Percentiles rank a stretch among this genome's conserved stretches.
Evolutionary conservation across 1,140 invertebrate genomes (phyloP).

Genomic region (Octopus bimaculoides): DNA sequence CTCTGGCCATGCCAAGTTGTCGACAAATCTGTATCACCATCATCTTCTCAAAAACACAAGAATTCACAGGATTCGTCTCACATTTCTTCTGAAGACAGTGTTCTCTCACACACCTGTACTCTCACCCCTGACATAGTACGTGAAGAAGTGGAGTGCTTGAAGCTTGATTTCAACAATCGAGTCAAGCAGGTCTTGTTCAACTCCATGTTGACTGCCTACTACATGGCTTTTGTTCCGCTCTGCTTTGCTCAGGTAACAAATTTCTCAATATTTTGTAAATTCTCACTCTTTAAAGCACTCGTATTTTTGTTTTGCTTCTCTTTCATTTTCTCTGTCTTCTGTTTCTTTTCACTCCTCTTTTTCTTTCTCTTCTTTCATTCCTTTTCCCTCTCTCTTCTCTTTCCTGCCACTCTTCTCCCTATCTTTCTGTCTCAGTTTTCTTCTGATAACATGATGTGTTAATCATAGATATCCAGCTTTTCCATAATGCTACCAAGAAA

Average conservation of each 20-base stretch:
- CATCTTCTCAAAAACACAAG: conserved; percentile 18
- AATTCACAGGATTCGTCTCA: not conserved
- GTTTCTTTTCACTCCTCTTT: not conserved
- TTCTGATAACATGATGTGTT: too few relatives aligned
- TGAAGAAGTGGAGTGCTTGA: conserved; percentile 79
- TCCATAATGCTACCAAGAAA: too few relatives aligned
- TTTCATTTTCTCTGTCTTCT: not conserved
- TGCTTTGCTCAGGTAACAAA: conserved; percentile 76
- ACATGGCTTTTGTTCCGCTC: conserved; percentile 85
- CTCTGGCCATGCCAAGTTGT: conserved; percentile 42
- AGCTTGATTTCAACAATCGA: conserved; percentile 82
- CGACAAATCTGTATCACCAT: conserved; percentile 23
- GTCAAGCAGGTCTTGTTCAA: conserved; percentile 88
- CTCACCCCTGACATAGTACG: conserved; percentile 65
- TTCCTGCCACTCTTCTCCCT: too few relatives aligned
- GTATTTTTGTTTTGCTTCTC: not conserved
- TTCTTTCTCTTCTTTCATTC: not conserved
- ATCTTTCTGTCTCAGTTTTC: too few relatives aligned
- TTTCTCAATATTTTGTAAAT: not conserved
- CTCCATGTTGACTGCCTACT: conserved; percentile 85
- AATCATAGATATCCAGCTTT: too few relatives aligned
- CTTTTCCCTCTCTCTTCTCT: not conserved
- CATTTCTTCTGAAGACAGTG: conserved; percentile 32
- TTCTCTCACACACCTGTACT: conserved; percentile 58
- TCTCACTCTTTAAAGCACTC: not conserved